phyloP scores from a whole-genome alignment of 2,113 vertebrate genomes.

The Polyodon spathula region DNA sequence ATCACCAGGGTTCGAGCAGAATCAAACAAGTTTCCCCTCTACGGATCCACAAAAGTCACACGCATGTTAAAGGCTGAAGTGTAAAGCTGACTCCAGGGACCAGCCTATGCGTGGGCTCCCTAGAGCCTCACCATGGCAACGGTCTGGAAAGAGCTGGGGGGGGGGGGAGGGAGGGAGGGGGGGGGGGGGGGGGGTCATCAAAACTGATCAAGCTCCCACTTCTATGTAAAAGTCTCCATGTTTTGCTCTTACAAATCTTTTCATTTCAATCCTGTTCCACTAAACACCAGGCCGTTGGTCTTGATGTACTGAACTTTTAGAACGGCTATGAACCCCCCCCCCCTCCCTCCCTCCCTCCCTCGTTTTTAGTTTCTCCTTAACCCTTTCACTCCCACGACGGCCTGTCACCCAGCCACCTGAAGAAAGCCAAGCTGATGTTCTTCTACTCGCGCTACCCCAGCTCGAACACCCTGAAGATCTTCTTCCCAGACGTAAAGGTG shows the following conservation, averaged over 20 bases:
- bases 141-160: too few relatives aligned
- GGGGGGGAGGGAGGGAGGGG: too few relatives aligned
- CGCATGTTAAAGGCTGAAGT: too few relatives aligned
- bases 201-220: neutral
- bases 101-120: too few relatives aligned
- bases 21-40: too few relatives aligned
- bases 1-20: too few relatives aligned
- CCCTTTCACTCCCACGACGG: conserved; percentile 81
- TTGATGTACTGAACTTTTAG: neutral
- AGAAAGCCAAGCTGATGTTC: conserved; percentile 99
- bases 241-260: neutral
- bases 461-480: conserved; percentile 97
- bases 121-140: too few relatives aligned
- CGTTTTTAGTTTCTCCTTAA: conserved; percentile 57
- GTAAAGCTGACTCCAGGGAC: too few relatives aligned
- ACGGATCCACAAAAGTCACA: too few relatives aligned
- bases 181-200: too few relatives aligned
- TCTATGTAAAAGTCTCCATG: neutral
- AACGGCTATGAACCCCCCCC: neutral
- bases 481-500: conserved; percentile 98
- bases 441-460: conserved; percentile 96
- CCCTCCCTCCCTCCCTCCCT: neutral
- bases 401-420: conserved; percentile 94
- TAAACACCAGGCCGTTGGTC: neutral
- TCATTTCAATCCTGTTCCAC: neutral